These are phyloP conservation scores for Poeciliopsis gracilis DNA, from an alignment of 2,797 vertebrate species.

Conservation along the genomic window DNA sequence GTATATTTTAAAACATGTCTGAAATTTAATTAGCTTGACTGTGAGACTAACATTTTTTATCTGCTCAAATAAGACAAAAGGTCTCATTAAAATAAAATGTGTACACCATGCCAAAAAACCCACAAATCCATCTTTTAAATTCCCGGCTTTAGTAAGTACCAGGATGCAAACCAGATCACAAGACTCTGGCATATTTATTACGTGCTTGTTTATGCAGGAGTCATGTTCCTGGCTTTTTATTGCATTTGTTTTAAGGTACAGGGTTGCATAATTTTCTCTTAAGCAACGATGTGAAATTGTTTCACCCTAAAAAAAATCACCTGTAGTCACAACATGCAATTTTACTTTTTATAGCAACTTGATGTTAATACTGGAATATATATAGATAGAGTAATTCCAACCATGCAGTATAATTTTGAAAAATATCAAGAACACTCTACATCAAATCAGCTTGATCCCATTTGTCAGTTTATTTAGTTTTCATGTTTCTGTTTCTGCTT, in stretches of 20 bases:
- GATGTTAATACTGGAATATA: not conserved
- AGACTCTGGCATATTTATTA: slow-evolving; percentile 57
- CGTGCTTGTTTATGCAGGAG: slow-evolving; percentile 45
- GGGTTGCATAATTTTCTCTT: slow-evolving; percentile 38
- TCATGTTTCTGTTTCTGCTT: slow-evolving; percentile 22
- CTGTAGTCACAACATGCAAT: not conserved
- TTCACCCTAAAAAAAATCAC: slow-evolving; percentile 37
- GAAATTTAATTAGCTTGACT: not conserved
- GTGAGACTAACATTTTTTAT: not conserved
- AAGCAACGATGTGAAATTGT: slow-evolving; percentile 23
- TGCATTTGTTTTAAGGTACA: slow-evolving; percentile 47
- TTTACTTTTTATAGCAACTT: not conserved
- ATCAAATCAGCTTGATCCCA: not conserved
- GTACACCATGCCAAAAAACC: slow-evolving; percentile 3
- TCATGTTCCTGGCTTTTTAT: slow-evolving; percentile 52
- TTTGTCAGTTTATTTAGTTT: slow-evolving; percentile 8
- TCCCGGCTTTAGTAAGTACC: slow-evolving; percentile 27
- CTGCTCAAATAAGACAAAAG: not conserved
- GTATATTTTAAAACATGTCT: not conserved
- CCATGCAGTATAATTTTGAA: not conserved
- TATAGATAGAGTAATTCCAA: not conserved
- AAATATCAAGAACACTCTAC: not conserved
- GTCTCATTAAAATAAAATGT: not conserved
- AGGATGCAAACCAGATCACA: slow-evolving; percentile 48
- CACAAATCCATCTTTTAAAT: slow-evolving; percentile 21